Base-by-base conservation (phyloP, 2,888 invertebrate genomes). In the Brachycybe producta region DNA sequence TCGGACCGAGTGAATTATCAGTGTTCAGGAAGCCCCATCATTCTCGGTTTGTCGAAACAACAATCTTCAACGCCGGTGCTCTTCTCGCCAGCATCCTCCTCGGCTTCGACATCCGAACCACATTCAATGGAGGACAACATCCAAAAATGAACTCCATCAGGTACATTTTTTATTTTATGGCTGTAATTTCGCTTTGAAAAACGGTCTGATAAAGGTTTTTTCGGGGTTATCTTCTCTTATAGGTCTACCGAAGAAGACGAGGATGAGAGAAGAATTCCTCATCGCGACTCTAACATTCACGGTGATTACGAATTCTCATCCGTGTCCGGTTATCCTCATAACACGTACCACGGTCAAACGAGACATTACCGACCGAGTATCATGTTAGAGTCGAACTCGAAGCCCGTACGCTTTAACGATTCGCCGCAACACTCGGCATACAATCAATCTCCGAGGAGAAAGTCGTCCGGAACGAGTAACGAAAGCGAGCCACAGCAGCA, bases 91-190 rank as follows among this genome's bases (percentile, higher is more conserved):
- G 88, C 24, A 84, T 94, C 35, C 87, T 85, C 2, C 83, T 86
- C 34, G 94, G 92, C 1, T 91, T 86, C 64, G 92, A 94, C 73
- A 82, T 94, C 47, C 76, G 90, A 62, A 75, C 86, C 67, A 85
- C 87, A 39, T 88, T 88, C 64, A 78, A 85, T 46, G 82, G 84
- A 58, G 82, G 84, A 1, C 71, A 86, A 56, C 86, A 86, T 70
- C 86, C 86, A 5, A 76, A 79, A 52, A 67, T 86, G 53, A 79
- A 84, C 62, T 82, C 84, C 0, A 77, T 78, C 53, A 75, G 77
- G 75, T 77, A 67, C 62, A 52, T 56, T 49, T 26, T 32, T 8
- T 13, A 38, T 23, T 32, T 4, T 36, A 52, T 32, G n/a, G n/a
- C 17, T 32, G 5, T 3, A 15, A 13, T 7, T 3, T 48, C 3